Base-by-base conservation (phyloP, 1,140 invertebrate genomes). In the Apolygus lucorum region DNA sequence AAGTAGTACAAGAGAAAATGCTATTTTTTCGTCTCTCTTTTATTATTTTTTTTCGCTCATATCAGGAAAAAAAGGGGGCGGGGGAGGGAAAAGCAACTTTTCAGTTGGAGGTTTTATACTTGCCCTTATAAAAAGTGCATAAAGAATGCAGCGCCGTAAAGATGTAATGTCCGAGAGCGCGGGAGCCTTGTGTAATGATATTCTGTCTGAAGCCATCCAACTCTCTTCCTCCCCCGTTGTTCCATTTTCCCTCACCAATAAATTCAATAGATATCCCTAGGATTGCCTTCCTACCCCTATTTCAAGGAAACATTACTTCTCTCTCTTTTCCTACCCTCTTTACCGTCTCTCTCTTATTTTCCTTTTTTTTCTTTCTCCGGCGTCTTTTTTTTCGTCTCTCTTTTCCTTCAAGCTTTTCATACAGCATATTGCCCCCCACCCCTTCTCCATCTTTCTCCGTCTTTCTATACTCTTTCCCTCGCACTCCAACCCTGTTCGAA, bases 261-360 rank as follows among this genome's bases (percentile, higher is more conserved):
- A 72, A 72, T 72, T 72, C 71, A 69, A 72, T 72, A 72, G 71
- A 72, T 72, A 72, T 67, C 67, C 70, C 64, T 68, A 62, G 71
- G 68, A 68, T 52, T 72, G 54, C n/a, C 68, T 22, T 13, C 42
- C 68, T 34, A 28, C 28, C 42, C 52, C 67, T 26, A 28, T 22
- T 25, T 27, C 25, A 27, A 34, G 67, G 71, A 49, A 69, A 69
- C 59, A 49, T 67, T 63, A 25, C 54, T 71, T 28, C 34, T 49
- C 52, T 24, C 28, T 67, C 52, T 63, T 62, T 54, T 68, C 64
- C 21, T 49, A 34, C 29, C 63, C 34, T 22, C 62, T 69, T 28
- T 63, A 24, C 28, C n/a, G 14, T 29, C 59, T 69, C 24, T 24
- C 34, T 2, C 59, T 63, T 63, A 28, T 63, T 28, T n/a, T n/a